These are phyloP conservation scores for Cossypha polioptera DNA, from an alignment of 2,797 vertebrate genomes.

Conservation along the genomic window DNA sequence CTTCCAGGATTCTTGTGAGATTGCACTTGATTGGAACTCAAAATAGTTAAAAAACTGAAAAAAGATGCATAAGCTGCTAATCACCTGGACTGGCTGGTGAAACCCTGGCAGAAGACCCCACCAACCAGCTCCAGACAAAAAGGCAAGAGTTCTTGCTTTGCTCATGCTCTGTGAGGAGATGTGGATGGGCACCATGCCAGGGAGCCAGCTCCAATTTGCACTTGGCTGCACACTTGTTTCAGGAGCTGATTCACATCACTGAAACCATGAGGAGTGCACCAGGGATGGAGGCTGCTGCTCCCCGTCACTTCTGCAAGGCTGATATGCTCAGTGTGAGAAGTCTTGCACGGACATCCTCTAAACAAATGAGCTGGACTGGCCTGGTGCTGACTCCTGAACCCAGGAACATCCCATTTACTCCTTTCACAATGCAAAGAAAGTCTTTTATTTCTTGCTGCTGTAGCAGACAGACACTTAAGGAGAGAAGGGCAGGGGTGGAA, in stretches of 20 bases:
- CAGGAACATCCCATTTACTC: background rate
- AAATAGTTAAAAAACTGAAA: background rate
- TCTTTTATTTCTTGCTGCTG: background rate
- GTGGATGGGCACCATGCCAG: rapidly evolving
- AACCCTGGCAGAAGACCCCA: background rate
- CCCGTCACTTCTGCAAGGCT: background rate
- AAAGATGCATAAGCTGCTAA: background rate
- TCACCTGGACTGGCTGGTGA: background rate
- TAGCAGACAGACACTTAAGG: background rate
- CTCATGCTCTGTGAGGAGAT: background rate
- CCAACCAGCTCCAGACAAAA: background rate
- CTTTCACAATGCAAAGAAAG: background rate
- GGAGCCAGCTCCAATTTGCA: background rate
- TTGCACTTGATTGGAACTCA: background rate
- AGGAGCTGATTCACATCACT: background rate
- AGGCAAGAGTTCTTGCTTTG: background rate
- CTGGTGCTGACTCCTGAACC: background rate
- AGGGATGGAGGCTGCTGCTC: background rate
- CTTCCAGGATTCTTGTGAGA: background rate
- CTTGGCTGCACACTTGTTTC: background rate
- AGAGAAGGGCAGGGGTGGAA: background rate
- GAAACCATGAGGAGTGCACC: background rate
- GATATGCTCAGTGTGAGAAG: background rate
- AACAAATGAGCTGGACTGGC: slow-evolving; percentile 17
- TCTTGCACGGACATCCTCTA: background rate